Base-by-base conservation (phyloP, 2,888 invertebrate species). In the Ennomos erosarius region DNA sequence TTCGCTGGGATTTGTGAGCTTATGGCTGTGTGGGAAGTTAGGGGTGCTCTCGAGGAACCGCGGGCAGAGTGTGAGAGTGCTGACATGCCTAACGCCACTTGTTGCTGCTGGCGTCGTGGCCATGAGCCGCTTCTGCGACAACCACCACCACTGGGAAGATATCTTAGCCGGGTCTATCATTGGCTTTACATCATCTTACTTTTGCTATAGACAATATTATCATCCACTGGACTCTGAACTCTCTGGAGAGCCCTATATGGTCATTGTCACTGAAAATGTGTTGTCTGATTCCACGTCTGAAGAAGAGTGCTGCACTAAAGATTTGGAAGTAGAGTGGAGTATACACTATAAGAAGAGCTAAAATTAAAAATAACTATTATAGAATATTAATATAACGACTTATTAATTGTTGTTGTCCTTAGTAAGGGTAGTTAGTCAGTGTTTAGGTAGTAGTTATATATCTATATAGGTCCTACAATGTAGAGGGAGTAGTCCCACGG, bases 81-180 rank as follows among this genome's bases (percentile, higher is more conserved):
- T 94, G 46, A 66, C 93, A 5, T 93, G 95, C 63, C 49, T 95
- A 8, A 50, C 92, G n/a, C 97, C 97, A 0, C 70, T 97, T 1
- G 58, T 95, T 8, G 69, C 93, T 40, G 96, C 97, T 1, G 72
- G 80, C 6, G 64, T 88, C 40, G 93, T 97, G 47, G 96, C 96
- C 0, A 82, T 96, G 2, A 97, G 96, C 75, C 93, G 98, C 50
- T 96, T 95, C 12, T 96, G 95, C 71, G 98, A 98, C 84, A 97
- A 97, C 82, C 97, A 97, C 82, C 98, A 98, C 85, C 97, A 98
- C 78, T 96, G 96, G 96, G 95, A 97, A 92, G 97, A 97, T 89
- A 95, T 97, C 0, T 71, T 94, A 0, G 94, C 93, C 34, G 97
- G 97, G 1, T 94, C 95, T 13, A 1, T 94, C 0, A 84, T 97